These are phyloP conservation scores for Paragorgia papillata DNA, from an alignment of 92 coral and sea anemone species.

Conservation along the genomic window DNA sequence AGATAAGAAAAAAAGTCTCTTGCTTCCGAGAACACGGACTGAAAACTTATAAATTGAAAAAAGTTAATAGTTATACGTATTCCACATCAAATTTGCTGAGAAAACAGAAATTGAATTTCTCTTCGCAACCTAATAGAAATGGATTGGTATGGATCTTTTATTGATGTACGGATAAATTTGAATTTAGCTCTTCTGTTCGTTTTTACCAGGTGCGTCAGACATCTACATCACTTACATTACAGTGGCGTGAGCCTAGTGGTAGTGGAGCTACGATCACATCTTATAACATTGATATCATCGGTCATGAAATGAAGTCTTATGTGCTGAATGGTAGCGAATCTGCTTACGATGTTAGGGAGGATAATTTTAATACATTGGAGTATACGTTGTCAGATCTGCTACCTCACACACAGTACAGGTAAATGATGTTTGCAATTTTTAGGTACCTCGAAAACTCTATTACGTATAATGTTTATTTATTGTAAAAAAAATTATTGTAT, in stretches of 20 bases:
- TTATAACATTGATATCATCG: constrained; percentile 84
- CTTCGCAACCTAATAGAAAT: no score
- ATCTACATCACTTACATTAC: constrained; percentile 74
- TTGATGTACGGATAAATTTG: no score
- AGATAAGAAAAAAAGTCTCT: no score
- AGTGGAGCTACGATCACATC: constrained; percentile 89
- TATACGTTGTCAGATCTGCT: constrained; percentile 71
- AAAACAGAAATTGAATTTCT: no score
- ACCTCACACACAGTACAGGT: constrained; percentile 91
- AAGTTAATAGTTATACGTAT: no score
- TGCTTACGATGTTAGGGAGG: constrained; percentile 48
- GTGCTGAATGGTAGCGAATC: constrained; percentile 55
- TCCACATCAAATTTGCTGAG: no score
- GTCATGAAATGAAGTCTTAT: constrained; percentile 73
- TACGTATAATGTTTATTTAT: no score
- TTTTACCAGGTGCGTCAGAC: constrained; percentile 71
- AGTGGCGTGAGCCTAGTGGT: constrained; percentile 83
- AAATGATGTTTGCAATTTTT: background rate
- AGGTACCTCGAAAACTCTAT: no score
- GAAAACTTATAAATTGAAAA: no score
- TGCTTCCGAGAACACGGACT: no score
- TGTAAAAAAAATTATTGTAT: no score
- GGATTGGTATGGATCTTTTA: no score
- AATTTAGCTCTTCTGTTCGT: background rate
- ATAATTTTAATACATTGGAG: constrained; percentile 57